These are phyloP conservation scores for Brachycybe producta DNA, from an alignment of 2,888 invertebrate species.

Conservation along the genomic window DNA sequence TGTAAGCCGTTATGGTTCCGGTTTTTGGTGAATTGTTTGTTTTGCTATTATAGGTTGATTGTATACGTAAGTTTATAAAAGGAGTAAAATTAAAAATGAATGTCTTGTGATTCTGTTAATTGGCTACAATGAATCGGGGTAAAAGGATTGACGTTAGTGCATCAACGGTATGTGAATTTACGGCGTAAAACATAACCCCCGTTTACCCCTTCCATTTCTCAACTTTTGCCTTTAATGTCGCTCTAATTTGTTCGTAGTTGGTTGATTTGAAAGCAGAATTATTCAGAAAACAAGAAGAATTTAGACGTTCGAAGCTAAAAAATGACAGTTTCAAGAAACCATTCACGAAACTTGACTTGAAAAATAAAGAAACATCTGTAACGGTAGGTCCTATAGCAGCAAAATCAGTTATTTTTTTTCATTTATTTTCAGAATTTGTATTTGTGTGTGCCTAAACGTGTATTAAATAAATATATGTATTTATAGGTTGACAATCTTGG, in stretches of 20 bases:
- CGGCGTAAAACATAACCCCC: no score
- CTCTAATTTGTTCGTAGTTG: no score
- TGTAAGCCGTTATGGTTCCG: no score
- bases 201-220: no score
- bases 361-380: no score
- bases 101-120: neutral
- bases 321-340: slow-evolving; percentile 3
- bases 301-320: slow-evolving; percentile 46
- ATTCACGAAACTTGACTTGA: neutral
- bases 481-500: slow-evolving; percentile 2
- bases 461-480: no score
- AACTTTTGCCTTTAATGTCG: no score
- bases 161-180: slow-evolving; percentile 18
- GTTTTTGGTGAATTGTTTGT: no score
- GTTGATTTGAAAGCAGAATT: slow-evolving; percentile 72
- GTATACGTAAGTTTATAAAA: neutral
- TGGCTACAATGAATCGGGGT: slow-evolving; percentile 4
- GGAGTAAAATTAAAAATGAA: neutral
- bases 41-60: neutral
- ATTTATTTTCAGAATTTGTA: no score
- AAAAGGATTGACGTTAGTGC: slow-evolving; percentile 18
- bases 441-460: no score
- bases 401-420: no score
- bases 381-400: neutral
- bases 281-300: slow-evolving; percentile 70